A percentile compares a stretch with the other conserved stretches of the same genome.
Evolutionary conservation across 2,113 vertebrate genomes (phyloP).

Genomic region (Atherinomorus stipes): DNA sequence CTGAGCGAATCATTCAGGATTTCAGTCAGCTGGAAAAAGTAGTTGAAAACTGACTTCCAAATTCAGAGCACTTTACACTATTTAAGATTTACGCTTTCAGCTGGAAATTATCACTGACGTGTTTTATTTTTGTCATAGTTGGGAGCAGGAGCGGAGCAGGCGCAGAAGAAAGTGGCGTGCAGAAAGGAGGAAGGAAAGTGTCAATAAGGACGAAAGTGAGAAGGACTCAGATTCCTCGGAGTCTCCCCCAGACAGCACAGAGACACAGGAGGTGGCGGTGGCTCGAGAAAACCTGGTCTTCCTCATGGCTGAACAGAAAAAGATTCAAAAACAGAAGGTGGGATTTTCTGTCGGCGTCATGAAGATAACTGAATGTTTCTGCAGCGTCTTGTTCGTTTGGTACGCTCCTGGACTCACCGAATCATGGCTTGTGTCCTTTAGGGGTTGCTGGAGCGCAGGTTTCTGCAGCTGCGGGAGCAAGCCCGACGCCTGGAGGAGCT

Average conservation of each 20-base stretch:
- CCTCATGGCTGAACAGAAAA: slow-evolving; percentile 86
- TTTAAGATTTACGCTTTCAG: not conserved
- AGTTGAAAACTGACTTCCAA: not conserved
- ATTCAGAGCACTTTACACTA: not conserved
- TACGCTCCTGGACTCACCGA: not conserved
- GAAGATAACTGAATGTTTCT: not conserved
- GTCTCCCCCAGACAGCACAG: slow-evolving; percentile 83
- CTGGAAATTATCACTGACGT: not conserved
- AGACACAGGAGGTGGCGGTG: slow-evolving; percentile 84
- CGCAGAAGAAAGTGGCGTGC: slow-evolving; percentile 84
- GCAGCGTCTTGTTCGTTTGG: not conserved
- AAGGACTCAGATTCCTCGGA: slow-evolving; percentile 88
- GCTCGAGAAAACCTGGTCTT: slow-evolving; percentile 86
- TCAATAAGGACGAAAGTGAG: slow-evolving; percentile 87
- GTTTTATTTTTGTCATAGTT: slow-evolving; percentile 73
- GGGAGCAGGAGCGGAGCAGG: slow-evolving; percentile 87
- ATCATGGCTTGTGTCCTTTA: not conserved
- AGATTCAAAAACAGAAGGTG: slow-evolving; percentile 88
- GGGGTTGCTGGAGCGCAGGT: slow-evolving; percentile 82
- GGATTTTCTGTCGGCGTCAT: not conserved
- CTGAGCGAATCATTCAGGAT: not conserved
- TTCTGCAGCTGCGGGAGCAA: slow-evolving; percentile 80
- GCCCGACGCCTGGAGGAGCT: slow-evolving; percentile 84
- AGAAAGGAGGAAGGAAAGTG: slow-evolving; percentile 85
- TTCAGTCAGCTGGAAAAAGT: not conserved